Percentiles rank a stretch among this genome's conserved stretches.
Conservation (phyloP, 2,113 vertebrate species). For the Morone saxatilis region DNA sequence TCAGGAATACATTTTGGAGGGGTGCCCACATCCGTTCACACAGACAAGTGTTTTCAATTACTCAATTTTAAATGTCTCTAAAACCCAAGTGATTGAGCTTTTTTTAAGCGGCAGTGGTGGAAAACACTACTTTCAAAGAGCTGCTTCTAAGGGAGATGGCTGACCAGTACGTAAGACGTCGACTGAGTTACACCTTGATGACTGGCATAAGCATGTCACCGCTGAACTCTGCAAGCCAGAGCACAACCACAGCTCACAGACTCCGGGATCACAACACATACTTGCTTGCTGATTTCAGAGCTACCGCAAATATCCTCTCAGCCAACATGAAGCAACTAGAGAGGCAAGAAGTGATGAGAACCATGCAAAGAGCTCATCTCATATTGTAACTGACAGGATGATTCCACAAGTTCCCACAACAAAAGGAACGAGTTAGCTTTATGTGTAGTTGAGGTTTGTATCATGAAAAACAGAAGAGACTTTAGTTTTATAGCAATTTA, state of each 20-base stretch:
- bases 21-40: conserved; percentile 87
- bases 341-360: conserved; percentile 48
- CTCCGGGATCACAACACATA: conserved; percentile 32
- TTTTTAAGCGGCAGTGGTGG: conserved; percentile 55
- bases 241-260: conserved; percentile 15
- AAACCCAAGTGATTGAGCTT: conserved; percentile 71
- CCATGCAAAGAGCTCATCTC: conserved; percentile 46
- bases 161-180: conserved; percentile 18
- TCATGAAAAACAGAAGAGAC: conserved; percentile 34
- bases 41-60: conserved; percentile 87
- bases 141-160: conserved; percentile 48
- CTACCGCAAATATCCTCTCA: conserved; percentile 52
- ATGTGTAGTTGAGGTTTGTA: conserved; percentile 41
- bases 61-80: conserved; percentile 83
- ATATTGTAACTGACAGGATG: conserved; percentile 52
- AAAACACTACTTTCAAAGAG: conserved; percentile 46
- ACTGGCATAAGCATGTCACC: conserved; percentile 19
- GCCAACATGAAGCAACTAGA: conserved; percentile 37
- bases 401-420: conserved; percentile 40
- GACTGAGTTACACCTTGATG: conserved; percentile 47
- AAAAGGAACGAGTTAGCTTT: conserved; percentile 35
- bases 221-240: not conserved
- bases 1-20: conserved; percentile 87
- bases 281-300: conserved; percentile 46
- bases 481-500: conserved; percentile 33